Evolutionary conservation across 1,140 invertebrate genomes (phyloP), one percentile per base, ranked within the genome.

Genomic region (Bombus haemorrhoidalis): DNA sequence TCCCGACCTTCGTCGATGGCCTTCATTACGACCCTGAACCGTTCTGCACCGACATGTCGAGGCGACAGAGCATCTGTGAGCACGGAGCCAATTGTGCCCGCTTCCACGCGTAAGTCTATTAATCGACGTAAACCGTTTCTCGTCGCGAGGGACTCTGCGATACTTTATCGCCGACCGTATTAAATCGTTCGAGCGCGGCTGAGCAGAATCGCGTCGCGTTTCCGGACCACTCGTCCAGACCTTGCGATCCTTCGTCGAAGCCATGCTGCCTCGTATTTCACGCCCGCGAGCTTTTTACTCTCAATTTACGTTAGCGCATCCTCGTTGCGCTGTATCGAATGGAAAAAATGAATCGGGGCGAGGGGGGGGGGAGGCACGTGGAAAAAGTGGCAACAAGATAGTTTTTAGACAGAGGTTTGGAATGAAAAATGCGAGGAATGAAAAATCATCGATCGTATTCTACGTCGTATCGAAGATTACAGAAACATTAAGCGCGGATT

Each of bases 21-120:
- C 89, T 93, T 72, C 93, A 90, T 64, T 94, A 94, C 86, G 92
- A 94, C 59, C 93, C 93, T 15, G 91, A 93, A 47, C 91, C 93
- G 15, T 93, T 91, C 81, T 91, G 91, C 41, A 80, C 88, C 12
- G 92, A 93, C 25, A 88, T 91, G 73, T 66, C 88, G 41, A 90
- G 93, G 68, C 90, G 91, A 57, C 89, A 92, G 57, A 92, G 93
- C 74, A 83, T 93, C 47, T 93, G 92, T 83, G 93, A 94, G 47
- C 93, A 94, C 82, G 93, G 93, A 68, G 88, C 92, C 13, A 91
- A 89, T 59, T 94, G 93, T 78, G 90, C 91, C 53, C 91, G 92
- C 12, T 93, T 92, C 89, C 92, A 93, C 74, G 91, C 92, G 92
- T 93, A 90, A 89, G 89, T 90, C 68, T 32, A 22, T 81, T 83